Evolutionary conservation across 2,888 invertebrate genomes (phyloP).

Genomic region (Drosophila formosana): DNA sequence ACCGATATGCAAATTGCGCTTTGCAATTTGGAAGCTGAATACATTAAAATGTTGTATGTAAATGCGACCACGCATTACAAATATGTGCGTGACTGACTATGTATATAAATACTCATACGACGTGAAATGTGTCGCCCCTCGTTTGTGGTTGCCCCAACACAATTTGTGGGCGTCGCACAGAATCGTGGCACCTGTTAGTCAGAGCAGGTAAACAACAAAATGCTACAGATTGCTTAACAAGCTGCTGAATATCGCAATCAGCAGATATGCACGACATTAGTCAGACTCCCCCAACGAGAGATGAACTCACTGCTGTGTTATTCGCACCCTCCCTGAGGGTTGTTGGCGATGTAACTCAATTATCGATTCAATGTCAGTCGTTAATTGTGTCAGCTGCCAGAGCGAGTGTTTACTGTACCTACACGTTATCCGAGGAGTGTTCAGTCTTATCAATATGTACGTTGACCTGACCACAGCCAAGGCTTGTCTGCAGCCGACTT

Average conservation of each 20-base stretch:
- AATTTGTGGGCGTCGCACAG: slow-evolving; percentile 64
- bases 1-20: slow-evolving; percentile 46
- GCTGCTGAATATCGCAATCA: slow-evolving; percentile 54
- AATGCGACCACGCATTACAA: slow-evolving; percentile 57
- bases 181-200: slow-evolving; percentile 64
- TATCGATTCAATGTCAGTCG: slow-evolving; percentile 20
- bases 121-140: slow-evolving; percentile 15
- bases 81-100: slow-evolving; percentile 21
- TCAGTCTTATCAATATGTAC: slow-evolving; percentile 26
- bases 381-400: slow-evolving; percentile 30
- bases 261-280: slow-evolving; percentile 40
- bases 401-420: slow-evolving; percentile 21
- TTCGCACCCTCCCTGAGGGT: slow-evolving; percentile 36
- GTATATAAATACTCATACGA: slow-evolving; percentile 11
- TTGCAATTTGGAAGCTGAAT: slow-evolving; percentile 74
- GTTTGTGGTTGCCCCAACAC: slow-evolving; percentile 48
- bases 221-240: slow-evolving; percentile 25
- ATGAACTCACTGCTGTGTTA: slow-evolving; percentile 33
- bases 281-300: slow-evolving; percentile 8
- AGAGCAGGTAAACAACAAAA: slow-evolving; percentile 22
- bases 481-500: slow-evolving; percentile 34
- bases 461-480: slow-evolving; percentile 20
- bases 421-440: neutral
- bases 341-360: slow-evolving; percentile 22
- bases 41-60: slow-evolving; percentile 58